Evolutionary conservation across 1,140 invertebrate genomes (phyloP).

Genomic region (Melitaea cinxia): DNA sequence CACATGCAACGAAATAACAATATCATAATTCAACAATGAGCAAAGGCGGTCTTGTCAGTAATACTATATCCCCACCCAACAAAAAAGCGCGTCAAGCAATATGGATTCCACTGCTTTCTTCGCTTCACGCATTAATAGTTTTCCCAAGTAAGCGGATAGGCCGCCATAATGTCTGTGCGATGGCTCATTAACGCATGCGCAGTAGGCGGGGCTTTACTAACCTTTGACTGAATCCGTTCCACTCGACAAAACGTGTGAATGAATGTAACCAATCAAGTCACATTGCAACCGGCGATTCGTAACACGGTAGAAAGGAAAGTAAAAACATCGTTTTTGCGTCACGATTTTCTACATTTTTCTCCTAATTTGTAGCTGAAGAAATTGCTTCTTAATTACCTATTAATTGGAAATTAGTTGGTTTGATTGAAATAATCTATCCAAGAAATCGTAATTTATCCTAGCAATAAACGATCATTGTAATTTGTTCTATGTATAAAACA

Average conservation of each 20-base stretch:
- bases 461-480: too few relatives aligned
- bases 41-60: too few relatives aligned
- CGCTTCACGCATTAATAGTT: slow-evolving; percentile 4
- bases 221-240: slow-evolving; percentile 5
- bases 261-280: slow-evolving; percentile 1
- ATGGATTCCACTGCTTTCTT: not conserved
- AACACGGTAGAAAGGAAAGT: not conserved
- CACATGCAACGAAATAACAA: too few relatives aligned
- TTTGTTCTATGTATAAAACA: too few relatives aligned
- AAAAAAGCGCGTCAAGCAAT: not conserved
- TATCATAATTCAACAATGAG: too few relatives aligned
- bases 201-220: slow-evolving; percentile 2
- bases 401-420: too few relatives aligned
- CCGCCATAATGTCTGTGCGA: slow-evolving; percentile 1
- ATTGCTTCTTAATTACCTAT: too few relatives aligned
- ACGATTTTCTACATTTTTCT: not conserved
- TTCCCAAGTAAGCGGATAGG: not conserved
- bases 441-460: too few relatives aligned
- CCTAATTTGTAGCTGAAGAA: not conserved
- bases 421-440: too few relatives aligned
- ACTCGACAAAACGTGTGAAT: not conserved
- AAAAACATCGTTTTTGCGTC: not conserved
- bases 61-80: not conserved
- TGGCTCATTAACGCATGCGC: slow-evolving; percentile 1
- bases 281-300: not conserved